Base-by-base conservation (phyloP, 1,140 invertebrate genomes). In the Brachionus plicatilis region DNA sequence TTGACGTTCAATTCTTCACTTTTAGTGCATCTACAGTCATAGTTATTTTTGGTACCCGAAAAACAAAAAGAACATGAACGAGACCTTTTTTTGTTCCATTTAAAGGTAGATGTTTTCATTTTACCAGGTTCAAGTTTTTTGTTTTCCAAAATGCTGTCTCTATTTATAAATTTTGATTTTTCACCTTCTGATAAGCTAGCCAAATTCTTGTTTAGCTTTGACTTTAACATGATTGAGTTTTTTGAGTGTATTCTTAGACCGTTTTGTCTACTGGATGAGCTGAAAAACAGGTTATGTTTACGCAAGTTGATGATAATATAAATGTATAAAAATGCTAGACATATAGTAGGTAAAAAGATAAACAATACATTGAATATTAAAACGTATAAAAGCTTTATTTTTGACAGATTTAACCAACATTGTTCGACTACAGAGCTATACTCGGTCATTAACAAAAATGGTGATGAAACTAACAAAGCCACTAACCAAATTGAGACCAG, bases 21-120 rank as follows among this genome's bases (percentile, higher is more conserved):
- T 24, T 60, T 60, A 6, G 53, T 60, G 17, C 72, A 76, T 27
- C 72, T 47, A 50, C 72, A 76, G n/a, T 76, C 72, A 29, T 76
- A 76, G 12, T 76, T 76, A 27, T 50, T 76, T 27, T 76, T 76
- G 2, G 47, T 9, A 29, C 72, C 45, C 1, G 72, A 50, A 29
- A 76, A 76, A 76, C 72, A 76, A 76, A 76, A 76, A 6, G 72
- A 76, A 50, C 72, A 76, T 50, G 72, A 76, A 14, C 72, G 72
- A 9, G 45, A 76, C 11, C n/a, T 11, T 45, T 75, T 75, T 53
- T 76, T 76, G 4, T 50, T 76, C 43, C 45, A 50, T 4, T 29
- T 47, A 29, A 76, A 76, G 53, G 50, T 11, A 12, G 8, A 33
- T 47, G 45, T 72, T 41, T 68, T 68, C 4, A 29, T 11, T 14